Evolutionary conservation across 2,113 vertebrate species (phyloP).

Genomic region (Pyrgilauda ruficollis): DNA sequence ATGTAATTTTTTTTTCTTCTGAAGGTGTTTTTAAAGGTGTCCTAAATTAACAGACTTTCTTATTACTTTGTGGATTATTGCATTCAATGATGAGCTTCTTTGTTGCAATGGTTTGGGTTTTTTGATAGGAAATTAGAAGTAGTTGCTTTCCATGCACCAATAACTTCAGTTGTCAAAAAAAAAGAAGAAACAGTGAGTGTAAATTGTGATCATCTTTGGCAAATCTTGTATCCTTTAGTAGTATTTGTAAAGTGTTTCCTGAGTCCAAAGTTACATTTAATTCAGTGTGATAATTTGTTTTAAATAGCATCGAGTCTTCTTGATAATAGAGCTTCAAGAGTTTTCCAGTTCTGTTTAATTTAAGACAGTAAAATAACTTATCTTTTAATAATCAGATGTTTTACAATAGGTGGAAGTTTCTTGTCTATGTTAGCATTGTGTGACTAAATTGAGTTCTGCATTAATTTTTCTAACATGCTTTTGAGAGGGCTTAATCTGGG

Average conservation of each 20-base stretch:
- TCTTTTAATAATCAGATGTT: background rate
- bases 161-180: background rate
- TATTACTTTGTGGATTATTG: background rate
- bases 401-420: background rate
- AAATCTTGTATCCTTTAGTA: background rate
- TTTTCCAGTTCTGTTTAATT: background rate
- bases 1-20: background rate
- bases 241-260: background rate
- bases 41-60: background rate
- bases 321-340: background rate
- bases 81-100: background rate
- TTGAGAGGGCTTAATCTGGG: background rate
- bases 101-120: background rate
- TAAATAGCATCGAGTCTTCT: background rate
- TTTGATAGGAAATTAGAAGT: background rate
- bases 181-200: background rate
- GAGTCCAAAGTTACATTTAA: background rate
- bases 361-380: background rate
- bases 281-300: background rate
- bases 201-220: background rate
- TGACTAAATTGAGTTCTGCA: background rate
- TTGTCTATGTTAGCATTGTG: background rate
- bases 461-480: background rate
- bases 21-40: background rate
- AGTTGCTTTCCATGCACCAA: background rate